Evolutionary conservation across 2,888 invertebrate genomes (phyloP), one percentile per base, ranked within the genome.

Genomic region (Rhaphigaster nebulosa): DNA sequence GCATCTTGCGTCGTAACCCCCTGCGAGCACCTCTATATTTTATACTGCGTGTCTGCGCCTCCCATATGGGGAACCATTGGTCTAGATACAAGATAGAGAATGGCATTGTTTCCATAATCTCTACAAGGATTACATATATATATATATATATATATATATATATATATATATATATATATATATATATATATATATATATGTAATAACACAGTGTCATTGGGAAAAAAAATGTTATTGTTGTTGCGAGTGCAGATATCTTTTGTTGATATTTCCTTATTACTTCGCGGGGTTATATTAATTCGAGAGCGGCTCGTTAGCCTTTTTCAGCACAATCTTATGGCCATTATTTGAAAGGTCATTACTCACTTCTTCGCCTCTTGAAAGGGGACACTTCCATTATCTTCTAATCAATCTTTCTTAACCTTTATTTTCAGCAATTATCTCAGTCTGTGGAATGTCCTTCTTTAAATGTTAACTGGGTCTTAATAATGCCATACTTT

Each of bases 311-410:
- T 88, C 88, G 38, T 56, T 88, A 88, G 56, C 88, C 88, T 88
- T 88, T 60, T 60, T 88, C 60, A 84, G n/a, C 20, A n/a, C 84
- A 18, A 84, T 41, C 29, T 41, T n/a, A 34, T 60, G 56, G 60
- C 88, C 88, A 56, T 41, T 88, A 54, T 60, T 88, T 41, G 41
- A 88, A 88, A 88, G 88, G 88, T 88, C 88, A 88, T 88, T 88
- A 60, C 60, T 84, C 84, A 84, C 84, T 84, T 84, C 45, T 80
- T 80, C 80, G 41, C 41, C 80, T 41, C 41, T 45, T 84, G 5
- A 84, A 84, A 50, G 84, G 84, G 84, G 84, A 50, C 84, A 84
- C 84, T 84, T 84, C 45, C 84, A 84, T 88, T 88, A 88, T 56
- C 54, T 60, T 45, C 2, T 88, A 88, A 88, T 88, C 88, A 88